A percentile compares a stretch with the other conserved stretches of the same genome.
Conservation (phyloP, 1,140 invertebrate genomes). For the Bombus soroeensis region DNA sequence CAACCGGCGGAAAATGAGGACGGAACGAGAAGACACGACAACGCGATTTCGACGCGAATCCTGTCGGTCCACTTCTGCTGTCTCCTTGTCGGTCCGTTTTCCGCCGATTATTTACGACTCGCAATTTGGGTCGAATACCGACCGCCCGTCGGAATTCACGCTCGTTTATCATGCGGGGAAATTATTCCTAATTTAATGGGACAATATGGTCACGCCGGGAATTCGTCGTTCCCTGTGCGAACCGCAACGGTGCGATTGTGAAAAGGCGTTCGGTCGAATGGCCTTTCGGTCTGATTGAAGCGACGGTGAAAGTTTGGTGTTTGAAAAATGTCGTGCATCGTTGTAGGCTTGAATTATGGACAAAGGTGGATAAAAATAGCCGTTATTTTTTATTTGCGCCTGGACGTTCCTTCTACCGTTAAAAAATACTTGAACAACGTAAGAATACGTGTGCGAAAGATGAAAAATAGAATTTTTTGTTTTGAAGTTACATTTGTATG, state of each 20-base stretch:
- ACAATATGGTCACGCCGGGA: neutral
- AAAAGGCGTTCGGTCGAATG: neutral
- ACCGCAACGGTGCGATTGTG: neutral
- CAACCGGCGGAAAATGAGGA: conserved; percentile 46
- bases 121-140: conserved; percentile 58
- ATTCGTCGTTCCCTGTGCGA: neutral
- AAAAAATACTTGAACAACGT: neutral
- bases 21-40: conserved; percentile 20
- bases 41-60: conserved; percentile 40
- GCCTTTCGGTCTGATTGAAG: neutral
- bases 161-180: conserved; percentile 11
- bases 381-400: neutral
- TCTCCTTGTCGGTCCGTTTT: conserved; percentile 38
- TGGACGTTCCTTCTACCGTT: neutral
- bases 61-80: conserved; percentile 23
- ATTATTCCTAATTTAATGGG: conserved; percentile 59
- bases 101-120: conserved; percentile 46
- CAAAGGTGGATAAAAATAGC: too few relatives aligned
- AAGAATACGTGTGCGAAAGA: neutral
- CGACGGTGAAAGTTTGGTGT: neutral
- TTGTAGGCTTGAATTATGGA: too few relatives aligned
- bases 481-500: neutral
- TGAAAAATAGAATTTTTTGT: neutral
- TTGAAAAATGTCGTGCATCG: neutral
- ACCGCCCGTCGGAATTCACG: conserved; percentile 3